Conservation (phyloP, 53 echinoderm and acorn worm genomes). For the Holothuria scabra region DNA sequence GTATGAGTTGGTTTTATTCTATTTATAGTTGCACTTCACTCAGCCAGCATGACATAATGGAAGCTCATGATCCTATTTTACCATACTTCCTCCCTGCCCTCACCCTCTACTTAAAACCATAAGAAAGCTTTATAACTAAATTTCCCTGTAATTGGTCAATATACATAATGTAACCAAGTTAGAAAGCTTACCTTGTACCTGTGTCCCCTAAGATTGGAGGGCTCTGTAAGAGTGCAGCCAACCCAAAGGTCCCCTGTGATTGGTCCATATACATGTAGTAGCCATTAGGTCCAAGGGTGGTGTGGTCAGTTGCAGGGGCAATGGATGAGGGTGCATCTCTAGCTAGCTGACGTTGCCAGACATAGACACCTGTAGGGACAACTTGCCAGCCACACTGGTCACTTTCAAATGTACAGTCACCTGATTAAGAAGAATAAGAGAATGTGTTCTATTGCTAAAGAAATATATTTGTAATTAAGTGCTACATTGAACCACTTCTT, state of each 20-base stretch:
- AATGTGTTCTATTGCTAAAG: too few relatives aligned
- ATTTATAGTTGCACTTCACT: too few relatives aligned
- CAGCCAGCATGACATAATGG: too few relatives aligned
- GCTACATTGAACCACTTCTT: too few relatives aligned
- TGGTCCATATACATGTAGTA: slow-evolving; percentile 89
- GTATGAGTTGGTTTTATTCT: too few relatives aligned
- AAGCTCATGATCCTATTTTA: too few relatives aligned
- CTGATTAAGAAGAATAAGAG: slow-evolving; percentile 14
- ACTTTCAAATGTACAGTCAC: slow-evolving; percentile 83
- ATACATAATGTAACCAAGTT: too few relatives aligned
- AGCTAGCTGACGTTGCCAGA: slow-evolving; percentile 67
- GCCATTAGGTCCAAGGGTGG: slow-evolving; percentile 64
- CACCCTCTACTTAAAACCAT: too few relatives aligned
- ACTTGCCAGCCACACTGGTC: slow-evolving; percentile 77
- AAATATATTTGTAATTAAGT: too few relatives aligned
- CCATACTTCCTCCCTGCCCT: too few relatives aligned
- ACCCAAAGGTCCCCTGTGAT: slow-evolving; percentile 79
- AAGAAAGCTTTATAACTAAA: too few relatives aligned
- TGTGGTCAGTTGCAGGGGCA: slow-evolving; percentile 81
- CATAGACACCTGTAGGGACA: slow-evolving; percentile 65
- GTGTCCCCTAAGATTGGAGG: slow-evolving; percentile 67
- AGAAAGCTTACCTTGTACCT: slow-evolving; percentile 66
- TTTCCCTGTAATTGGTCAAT: too few relatives aligned
- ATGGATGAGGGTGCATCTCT: slow-evolving; percentile 48
- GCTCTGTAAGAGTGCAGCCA: slow-evolving; percentile 73